Evolutionary conservation across 1,140 invertebrate species (phyloP), one percentile per base, ranked within the genome.

Genomic region (Cydia strobilella): DNA sequence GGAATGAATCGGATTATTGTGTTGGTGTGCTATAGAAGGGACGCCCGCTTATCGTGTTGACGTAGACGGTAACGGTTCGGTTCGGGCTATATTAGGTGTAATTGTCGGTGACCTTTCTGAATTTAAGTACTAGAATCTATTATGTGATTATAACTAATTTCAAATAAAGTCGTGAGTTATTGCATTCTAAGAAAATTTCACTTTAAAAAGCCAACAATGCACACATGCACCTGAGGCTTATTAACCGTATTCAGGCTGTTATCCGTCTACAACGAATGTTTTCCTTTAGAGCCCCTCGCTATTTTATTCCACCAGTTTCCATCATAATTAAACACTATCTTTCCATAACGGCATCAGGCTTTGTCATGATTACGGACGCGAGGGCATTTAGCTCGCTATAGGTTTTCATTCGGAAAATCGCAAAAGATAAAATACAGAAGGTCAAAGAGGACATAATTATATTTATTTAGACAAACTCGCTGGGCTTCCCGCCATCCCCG

Each of bases 311-410:
- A 10, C 1, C 54, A 59, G 54, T 23, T 59, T 23, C 20, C 9
- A 9, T 59, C 54, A 59, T 59, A 59, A 59, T 59, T 59, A 59
- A 59, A 12, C 54, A 59, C 54, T 59, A 59, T 20, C 54, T 59
- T 59, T n/a, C 54, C 54, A 59, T 59, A 59, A 59, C 54, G 54
- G 54, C 54, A 23, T 59, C 54, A 59, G 54, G 54, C 54, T 59
- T 59, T 59, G 54, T 59, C 54, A 59, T 59, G 54, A 59, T 59
- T 59, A 59, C 54, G 18, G 51, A 20, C 18, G n/a, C 42, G n/a
- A 51, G 20, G 54, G 54, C 54, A 59, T 59, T 84, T 79, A 74
- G 73, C 73, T 62, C 72, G 78, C 48, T 23, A 73, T 31, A 73
- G 31, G 23, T 73, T 73, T n/a, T 73, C 23, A 27, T 72, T 51